These are phyloP conservation scores for Cephonodes hylas DNA, from an alignment of 2,888 invertebrate species.

Conservation along the genomic window DNA sequence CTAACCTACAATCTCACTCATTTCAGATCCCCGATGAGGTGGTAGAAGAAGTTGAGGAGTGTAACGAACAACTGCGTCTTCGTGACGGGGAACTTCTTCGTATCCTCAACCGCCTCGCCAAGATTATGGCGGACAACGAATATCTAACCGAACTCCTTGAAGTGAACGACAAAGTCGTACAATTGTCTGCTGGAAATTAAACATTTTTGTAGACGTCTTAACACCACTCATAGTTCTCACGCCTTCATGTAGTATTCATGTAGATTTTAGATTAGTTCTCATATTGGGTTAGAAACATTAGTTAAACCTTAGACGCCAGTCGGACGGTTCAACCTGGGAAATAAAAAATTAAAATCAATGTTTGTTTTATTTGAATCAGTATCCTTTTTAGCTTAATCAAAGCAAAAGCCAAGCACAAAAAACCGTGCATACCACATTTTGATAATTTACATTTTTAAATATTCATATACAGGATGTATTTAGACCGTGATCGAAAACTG, in stretches of 20 bases:
- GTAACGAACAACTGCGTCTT: constrained; percentile 88
- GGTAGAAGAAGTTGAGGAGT: constrained; percentile 83
- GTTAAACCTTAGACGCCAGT: constrained; percentile 25
- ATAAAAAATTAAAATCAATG: constrained; percentile 41
- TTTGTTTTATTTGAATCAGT: background rate
- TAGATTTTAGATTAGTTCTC: constrained; percentile 29
- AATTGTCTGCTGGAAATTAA: constrained; percentile 59
- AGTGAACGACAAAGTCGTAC: constrained; percentile 86
- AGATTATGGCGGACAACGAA: constrained; percentile 86
- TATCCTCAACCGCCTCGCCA: constrained; percentile 84
- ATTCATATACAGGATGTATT: too few species aligned
- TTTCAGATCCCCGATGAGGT: constrained; percentile 85
- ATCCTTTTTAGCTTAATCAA: background rate
- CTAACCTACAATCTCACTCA: too few species aligned
- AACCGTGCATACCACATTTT: background rate
- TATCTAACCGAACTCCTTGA: constrained; percentile 88
- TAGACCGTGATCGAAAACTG: too few species aligned
- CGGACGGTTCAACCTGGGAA: constrained; percentile 51
- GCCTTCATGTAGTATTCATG: background rate
- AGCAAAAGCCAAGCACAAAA: too few species aligned
- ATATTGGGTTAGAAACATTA: constrained; percentile 18
- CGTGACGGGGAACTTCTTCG: constrained; percentile 84
- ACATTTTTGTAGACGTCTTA: background rate
- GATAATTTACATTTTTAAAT: too few species aligned
- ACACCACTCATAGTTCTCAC: background rate